These are phyloP conservation scores for Drosophila bifasciata DNA, from an alignment of 1,140 invertebrate species.

Conservation along the genomic window DNA sequence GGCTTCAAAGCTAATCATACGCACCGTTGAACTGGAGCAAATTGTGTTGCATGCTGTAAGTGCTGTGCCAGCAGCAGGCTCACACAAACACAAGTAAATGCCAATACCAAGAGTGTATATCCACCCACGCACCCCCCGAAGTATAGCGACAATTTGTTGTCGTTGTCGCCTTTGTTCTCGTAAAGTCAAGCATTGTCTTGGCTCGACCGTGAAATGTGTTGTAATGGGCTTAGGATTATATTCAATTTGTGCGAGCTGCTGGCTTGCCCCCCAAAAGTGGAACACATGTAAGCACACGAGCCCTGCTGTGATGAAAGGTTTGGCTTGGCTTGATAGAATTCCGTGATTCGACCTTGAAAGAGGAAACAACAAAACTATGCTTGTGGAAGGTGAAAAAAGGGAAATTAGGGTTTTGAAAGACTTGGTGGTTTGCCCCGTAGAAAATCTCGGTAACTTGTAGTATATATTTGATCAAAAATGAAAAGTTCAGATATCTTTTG, in stretches of 20 bases:
- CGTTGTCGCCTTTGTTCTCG: conserved; percentile 7
- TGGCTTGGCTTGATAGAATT: not conserved
- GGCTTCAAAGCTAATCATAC: conserved; percentile 54
- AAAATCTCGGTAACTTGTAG: too few species aligned
- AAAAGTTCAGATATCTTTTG: too few species aligned
- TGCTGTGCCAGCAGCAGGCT: conserved; percentile 40
- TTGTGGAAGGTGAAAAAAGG: too few species aligned
- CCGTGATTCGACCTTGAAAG: not conserved
- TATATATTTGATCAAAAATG: too few species aligned
- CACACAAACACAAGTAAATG: conserved; percentile 1
- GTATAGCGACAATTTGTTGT: conserved; percentile 25
- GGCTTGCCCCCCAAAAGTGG: not conserved
- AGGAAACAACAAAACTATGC: too few species aligned
- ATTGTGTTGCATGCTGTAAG: conserved; percentile 43
- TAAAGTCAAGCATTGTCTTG: conserved; percentile 36
- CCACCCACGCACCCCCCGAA: too few species aligned
- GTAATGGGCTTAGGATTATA: conserved; percentile 34
- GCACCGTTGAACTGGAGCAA: conserved; percentile 56
- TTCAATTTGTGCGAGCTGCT: conserved; percentile 28
- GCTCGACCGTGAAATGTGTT: conserved; percentile 46
- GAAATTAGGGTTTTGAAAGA: too few species aligned
- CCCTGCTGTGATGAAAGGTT: conserved; percentile 14
- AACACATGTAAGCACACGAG: conserved; percentile 36
- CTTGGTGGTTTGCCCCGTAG: too few species aligned
- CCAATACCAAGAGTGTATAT: conserved; percentile 16